Evolutionary conservation across 2,888 invertebrate species (phyloP).

Genomic region (Rotaria magnacalcarata): DNA sequence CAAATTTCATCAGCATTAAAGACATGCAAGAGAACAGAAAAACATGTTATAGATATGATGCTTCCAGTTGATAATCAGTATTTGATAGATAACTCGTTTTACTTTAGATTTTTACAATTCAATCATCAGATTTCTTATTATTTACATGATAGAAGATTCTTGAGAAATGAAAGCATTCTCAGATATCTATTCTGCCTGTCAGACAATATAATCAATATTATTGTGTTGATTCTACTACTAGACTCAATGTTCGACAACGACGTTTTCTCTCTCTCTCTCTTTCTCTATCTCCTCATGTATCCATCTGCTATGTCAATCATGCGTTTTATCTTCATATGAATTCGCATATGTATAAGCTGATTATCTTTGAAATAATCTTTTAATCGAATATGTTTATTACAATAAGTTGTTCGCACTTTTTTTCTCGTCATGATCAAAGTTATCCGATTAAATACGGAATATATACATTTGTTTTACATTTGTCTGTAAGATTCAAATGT

Average conservation of each 20-base stretch:
- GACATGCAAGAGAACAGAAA: not conserved
- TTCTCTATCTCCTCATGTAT: no score
- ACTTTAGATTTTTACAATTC: not conserved
- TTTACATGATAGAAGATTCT: not conserved
- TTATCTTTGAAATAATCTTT: not conserved
- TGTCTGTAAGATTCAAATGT: no score
- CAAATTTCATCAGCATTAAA: not conserved
- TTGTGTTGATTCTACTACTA: not conserved
- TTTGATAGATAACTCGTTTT: no score
- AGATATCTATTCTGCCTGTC: not conserved
- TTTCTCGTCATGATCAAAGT: not conserved
- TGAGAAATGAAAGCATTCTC: not conserved
- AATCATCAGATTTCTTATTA: not conserved
- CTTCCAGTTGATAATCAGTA: no score
- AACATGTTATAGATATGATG: no score
- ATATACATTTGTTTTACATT: no score
- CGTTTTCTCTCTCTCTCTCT: not conserved
- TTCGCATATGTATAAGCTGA: not conserved
- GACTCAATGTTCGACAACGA: not conserved
- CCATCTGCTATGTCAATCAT: no score
- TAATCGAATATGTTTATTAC: not conserved
- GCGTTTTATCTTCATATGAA: no score
- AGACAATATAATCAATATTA: no score
- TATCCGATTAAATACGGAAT: not conserved
- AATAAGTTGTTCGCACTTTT: not conserved